A percentile compares a stretch with the other conserved stretches of the same genome.
phyloP scores from a whole-genome alignment of 1,140 invertebrate genomes.

The Brachionus koreanus region DNA sequence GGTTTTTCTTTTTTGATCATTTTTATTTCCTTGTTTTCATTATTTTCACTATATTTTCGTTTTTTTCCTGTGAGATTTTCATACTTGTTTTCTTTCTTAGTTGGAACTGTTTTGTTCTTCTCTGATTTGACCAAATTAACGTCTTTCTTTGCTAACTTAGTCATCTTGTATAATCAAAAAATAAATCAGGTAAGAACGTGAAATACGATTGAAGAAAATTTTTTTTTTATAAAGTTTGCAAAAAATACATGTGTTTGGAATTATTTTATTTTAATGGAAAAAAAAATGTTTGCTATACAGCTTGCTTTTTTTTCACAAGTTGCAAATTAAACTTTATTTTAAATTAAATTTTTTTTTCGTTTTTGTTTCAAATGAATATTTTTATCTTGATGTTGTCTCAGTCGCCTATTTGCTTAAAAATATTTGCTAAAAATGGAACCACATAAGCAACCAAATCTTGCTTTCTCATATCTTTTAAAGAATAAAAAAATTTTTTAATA shows the following conservation, averaged over 20 bases:
- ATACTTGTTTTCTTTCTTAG: neutral
- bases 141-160: neutral
- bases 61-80: neutral
- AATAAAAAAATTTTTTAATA: too few species aligned
- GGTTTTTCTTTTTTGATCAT: neutral
- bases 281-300: neutral
- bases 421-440: too few species aligned
- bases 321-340: neutral
- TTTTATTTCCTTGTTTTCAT: neutral
- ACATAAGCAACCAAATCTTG: too few species aligned
- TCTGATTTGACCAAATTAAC: neutral
- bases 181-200: neutral
- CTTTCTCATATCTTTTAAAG: too few species aligned
- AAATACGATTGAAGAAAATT: neutral
- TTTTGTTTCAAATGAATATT: too few species aligned
- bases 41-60: neutral
- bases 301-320: neutral
- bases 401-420: too few species aligned
- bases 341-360: too few species aligned
- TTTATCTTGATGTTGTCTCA: too few species aligned
- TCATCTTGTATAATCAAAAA: neutral
- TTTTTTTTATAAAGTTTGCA: neutral
- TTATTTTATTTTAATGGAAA: neutral
- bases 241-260: neutral
- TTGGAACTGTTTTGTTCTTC: neutral